phyloP scores from a whole-genome alignment of 2,797 vertebrate genomes.

The Centroberyx gerrardi region DNA sequence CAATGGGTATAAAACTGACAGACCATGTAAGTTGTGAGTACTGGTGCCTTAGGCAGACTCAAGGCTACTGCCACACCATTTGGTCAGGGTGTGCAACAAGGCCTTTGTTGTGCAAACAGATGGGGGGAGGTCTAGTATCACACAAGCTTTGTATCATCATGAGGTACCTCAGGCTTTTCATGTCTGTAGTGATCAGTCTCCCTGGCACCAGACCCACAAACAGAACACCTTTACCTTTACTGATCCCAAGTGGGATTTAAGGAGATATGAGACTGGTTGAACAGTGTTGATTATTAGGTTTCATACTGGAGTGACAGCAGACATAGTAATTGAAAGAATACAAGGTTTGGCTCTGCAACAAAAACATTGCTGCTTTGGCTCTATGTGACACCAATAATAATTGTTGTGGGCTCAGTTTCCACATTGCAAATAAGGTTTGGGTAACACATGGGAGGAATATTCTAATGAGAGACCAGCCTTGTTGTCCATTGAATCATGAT shows the following conservation, averaged over 20 bases:
- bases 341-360: constrained; percentile 48
- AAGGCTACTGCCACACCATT: constrained; percentile 55
- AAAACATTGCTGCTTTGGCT: constrained; percentile 48
- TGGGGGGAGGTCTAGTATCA: constrained; percentile 52
- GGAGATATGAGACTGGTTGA: constrained; percentile 13
- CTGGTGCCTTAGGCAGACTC: constrained; percentile 52
- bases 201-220: constrained; percentile 14
- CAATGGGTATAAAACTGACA: constrained; percentile 47
- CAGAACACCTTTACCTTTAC: constrained; percentile 35
- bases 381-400: constrained; percentile 68
- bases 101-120: constrained; percentile 69
- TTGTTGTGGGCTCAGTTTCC: constrained; percentile 45
- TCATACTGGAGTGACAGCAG: constrained; percentile 21
- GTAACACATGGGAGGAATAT: constrained; percentile 37
- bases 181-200: constrained; percentile 51
- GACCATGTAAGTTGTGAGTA: constrained; percentile 46
- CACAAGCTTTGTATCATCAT: constrained; percentile 57
- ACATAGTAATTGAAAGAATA: constrained; percentile 44
- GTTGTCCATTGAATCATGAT: constrained; percentile 52
- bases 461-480: constrained; percentile 51
- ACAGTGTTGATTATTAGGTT: constrained; percentile 10
- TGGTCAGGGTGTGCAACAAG: constrained; percentile 59
- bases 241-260: constrained; percentile 24
- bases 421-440: constrained; percentile 52
- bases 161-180: constrained; percentile 56